Evolutionary conservation across 2,113 vertebrate species (phyloP).

Genomic region (Chaenocephalus aceratus): DNA sequence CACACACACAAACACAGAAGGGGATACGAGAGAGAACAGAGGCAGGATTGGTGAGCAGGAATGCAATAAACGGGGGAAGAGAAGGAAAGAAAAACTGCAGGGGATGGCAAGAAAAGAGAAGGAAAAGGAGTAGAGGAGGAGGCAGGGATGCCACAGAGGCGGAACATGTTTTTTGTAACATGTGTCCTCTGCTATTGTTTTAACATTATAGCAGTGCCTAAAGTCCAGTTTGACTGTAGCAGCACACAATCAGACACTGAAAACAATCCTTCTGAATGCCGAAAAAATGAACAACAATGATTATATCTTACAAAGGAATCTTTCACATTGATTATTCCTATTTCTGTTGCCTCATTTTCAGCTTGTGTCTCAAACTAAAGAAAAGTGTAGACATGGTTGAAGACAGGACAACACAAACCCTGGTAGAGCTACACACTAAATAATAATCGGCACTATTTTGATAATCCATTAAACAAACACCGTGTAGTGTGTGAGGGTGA

Average conservation of each 20-base stretch:
- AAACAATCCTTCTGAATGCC: slow-evolving; percentile 10
- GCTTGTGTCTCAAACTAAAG: not conserved
- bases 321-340: not conserved
- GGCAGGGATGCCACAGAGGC: slow-evolving; percentile 44
- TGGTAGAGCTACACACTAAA: not conserved
- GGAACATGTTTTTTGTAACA: slow-evolving; percentile 49
- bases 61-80: slow-evolving; percentile 59
- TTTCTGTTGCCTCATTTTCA: not conserved
- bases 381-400: not conserved
- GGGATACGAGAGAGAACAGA: slow-evolving; percentile 55
- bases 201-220: not conserved
- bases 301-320: not conserved
- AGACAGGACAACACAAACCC: not conserved
- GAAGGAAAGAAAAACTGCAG: slow-evolving; percentile 21
- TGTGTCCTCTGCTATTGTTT: slow-evolving; percentile 24
- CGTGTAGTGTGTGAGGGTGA: too few relatives aligned
- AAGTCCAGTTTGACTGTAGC: not conserved
- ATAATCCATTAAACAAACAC: too few relatives aligned
- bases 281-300: not conserved
- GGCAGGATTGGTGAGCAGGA: slow-evolving; percentile 66
- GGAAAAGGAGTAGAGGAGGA: slow-evolving; percentile 60
- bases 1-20: slow-evolving; percentile 48
- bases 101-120: slow-evolving; percentile 41
- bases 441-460: too few relatives aligned
- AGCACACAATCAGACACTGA: not conserved